Conservation (phyloP, 2,113 vertebrate genomes). For the Lepisosteus oculatus region DNA sequence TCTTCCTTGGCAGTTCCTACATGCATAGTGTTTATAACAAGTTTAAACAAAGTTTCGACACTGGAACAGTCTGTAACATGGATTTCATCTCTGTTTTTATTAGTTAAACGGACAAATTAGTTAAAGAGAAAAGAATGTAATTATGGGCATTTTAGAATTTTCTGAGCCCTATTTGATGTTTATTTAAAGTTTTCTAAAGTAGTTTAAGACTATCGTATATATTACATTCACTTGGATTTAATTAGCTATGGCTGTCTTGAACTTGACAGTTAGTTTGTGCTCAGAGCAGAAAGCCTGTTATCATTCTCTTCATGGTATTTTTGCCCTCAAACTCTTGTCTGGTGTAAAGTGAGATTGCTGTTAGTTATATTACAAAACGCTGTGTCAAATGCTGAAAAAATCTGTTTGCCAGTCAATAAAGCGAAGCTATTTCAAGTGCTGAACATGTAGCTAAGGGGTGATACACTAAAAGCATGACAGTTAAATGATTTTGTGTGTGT, state of each 20-base stretch:
- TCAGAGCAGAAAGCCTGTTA: not conserved
- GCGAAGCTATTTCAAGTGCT: not conserved
- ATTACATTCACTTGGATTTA: no score
- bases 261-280: constrained; percentile 1
- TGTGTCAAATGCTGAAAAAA: not conserved
- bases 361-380: constrained; percentile 12
- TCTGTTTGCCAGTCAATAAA: not conserved
- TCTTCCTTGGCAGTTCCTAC: no score
- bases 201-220: no score
- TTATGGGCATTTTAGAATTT: no score
- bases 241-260: not conserved
- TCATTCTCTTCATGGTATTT: not conserved
- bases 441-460: not conserved
- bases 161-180: no score
- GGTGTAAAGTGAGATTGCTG: constrained; percentile 13
- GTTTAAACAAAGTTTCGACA: no score
- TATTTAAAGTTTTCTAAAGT: no score
- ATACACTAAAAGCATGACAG: not conserved
- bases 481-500: not conserved
- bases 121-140: no score
- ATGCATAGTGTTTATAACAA: no score
- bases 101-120: no score
- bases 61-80: no score
- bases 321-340: not conserved
- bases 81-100: no score